phyloP scores from a whole-genome alignment of 2,797 vertebrate genomes.

The Lutra lutra region DNA sequence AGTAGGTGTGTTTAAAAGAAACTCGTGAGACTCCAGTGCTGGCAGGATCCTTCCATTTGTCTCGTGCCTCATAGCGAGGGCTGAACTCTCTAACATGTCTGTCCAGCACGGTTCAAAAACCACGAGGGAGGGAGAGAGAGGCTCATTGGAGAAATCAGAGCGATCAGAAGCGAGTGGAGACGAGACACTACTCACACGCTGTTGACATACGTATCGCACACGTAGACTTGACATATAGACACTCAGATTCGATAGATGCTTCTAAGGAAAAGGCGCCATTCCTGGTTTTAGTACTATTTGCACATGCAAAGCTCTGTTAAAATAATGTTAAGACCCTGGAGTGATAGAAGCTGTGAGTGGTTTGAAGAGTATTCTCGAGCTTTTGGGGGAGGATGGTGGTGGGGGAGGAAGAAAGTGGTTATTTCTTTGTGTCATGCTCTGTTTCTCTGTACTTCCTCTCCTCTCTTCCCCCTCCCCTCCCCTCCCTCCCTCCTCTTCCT shows the following conservation, averaged over 20 bases:
- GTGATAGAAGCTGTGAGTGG: background rate
- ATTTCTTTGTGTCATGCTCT: background rate
- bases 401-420: background rate
- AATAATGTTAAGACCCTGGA: conserved; percentile 58
- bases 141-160: conserved; percentile 64
- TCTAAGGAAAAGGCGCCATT: background rate
- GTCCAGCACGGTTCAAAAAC: conserved; percentile 60
- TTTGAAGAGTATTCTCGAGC: background rate
- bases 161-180: conserved; percentile 59
- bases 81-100: conserved; percentile 64
- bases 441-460: background rate
- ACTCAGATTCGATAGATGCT: conserved; percentile 43
- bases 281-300: conserved; percentile 67
- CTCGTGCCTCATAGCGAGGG: conserved; percentile 59
- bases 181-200: conserved; percentile 65
- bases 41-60: conserved; percentile 70
- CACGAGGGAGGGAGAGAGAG: background rate
- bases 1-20: conserved; percentile 81
- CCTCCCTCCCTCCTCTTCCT: background rate
- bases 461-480: background rate
- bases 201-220: conserved; percentile 24
- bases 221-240: conserved; percentile 2
- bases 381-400: conserved; percentile 21
- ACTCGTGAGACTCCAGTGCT: conserved; percentile 58
- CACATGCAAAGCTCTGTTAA: conserved; percentile 68